Conservation (phyloP, 2,888 invertebrate species). For the Lasioglossum oenotherae region DNA sequence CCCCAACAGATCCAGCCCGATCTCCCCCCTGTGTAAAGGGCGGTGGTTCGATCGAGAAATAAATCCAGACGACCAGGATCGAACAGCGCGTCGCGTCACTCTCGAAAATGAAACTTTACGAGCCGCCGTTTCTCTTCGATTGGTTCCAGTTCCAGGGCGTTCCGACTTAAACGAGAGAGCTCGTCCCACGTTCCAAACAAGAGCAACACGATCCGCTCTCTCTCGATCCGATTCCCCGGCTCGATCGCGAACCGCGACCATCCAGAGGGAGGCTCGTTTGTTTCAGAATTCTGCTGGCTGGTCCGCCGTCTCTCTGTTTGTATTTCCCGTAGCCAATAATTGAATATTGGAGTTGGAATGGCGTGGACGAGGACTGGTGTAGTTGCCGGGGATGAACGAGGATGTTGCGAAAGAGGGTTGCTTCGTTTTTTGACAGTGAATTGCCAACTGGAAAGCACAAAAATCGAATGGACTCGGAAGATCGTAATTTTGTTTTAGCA, state of each 20-base stretch:
- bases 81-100: background rate
- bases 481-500: background rate
- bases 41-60: background rate
- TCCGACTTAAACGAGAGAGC: constrained; percentile 47
- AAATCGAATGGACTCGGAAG: background rate
- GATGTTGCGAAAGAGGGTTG: background rate
- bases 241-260: constrained; percentile 33
- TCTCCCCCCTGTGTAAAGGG: background rate
- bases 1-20: background rate
- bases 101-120: constrained; percentile 17
- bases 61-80: background rate
- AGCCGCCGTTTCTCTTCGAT: constrained; percentile 31
- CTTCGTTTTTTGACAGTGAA: background rate
- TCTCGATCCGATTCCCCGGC: constrained; percentile 19
- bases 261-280: constrained; percentile 65
- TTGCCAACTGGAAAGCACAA: background rate
- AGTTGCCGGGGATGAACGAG: background rate
- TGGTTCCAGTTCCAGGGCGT: constrained; percentile 31
- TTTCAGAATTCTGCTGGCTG: constrained; percentile 65
- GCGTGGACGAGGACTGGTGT: constrained; percentile 30
- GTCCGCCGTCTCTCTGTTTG: constrained; percentile 15
- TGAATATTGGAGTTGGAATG: constrained; percentile 78
- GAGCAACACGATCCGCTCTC: constrained; percentile 20
- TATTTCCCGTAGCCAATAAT: constrained; percentile 76
- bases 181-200: background rate